A percentile compares a stretch with the other conserved stretches of the same genome.
Evolutionary conservation across 2,113 vertebrate genomes (phyloP).

Genomic region (Myxocyprinus asiaticus): DNA sequence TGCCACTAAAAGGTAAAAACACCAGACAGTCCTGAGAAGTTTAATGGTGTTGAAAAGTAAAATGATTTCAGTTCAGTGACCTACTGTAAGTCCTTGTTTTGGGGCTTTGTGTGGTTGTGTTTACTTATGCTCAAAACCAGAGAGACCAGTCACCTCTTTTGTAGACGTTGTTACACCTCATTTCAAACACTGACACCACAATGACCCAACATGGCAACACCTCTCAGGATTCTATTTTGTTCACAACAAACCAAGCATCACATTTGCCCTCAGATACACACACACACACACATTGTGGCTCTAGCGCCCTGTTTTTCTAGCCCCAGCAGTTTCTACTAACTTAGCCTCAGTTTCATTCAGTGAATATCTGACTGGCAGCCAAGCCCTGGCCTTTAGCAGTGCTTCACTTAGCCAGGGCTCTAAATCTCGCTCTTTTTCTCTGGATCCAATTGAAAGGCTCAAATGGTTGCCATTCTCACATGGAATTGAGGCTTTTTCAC

Average conservation of each 20-base stretch:
- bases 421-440: slow-evolving; percentile 57
- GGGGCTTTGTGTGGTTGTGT: slow-evolving; percentile 18
- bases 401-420: slow-evolving; percentile 67
- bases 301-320: background rate
- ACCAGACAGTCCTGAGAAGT: too few relatives aligned
- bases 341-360: slow-evolving; percentile 67
- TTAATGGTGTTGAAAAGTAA: too few relatives aligned
- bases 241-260: background rate
- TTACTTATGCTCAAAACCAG: slow-evolving; percentile 14
- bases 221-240: slow-evolving; percentile 38
- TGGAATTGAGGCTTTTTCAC: slow-evolving; percentile 62
- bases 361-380: slow-evolving; percentile 58
- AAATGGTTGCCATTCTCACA: slow-evolving; percentile 67
- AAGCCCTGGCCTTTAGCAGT: slow-evolving; percentile 65
- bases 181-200: slow-evolving; percentile 49
- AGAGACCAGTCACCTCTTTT: slow-evolving; percentile 24
- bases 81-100: background rate
- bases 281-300: slow-evolving; percentile 19
- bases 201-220: slow-evolving; percentile 50
- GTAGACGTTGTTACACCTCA: background rate
- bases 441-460: slow-evolving; percentile 70
- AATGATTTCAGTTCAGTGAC: background rate
- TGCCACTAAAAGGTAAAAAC: too few relatives aligned
- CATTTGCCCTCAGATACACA: background rate
- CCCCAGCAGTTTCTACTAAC: slow-evolving; percentile 39